Base-by-base conservation (phyloP, 1,140 invertebrate genomes). In the Caenorhabditis inopinata region DNA sequence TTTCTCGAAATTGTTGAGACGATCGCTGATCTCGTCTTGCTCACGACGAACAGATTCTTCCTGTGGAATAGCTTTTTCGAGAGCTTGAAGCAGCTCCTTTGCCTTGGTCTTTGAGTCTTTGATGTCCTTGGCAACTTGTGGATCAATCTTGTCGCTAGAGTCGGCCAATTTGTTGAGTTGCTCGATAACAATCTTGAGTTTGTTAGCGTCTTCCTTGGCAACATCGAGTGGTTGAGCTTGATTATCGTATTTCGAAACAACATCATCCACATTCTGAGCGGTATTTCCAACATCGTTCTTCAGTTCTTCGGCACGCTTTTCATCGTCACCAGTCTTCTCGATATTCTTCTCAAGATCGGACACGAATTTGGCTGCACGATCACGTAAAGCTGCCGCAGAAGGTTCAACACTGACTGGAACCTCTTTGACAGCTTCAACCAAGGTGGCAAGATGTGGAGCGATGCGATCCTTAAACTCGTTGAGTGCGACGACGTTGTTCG, bases 211-310 rank as follows among this genome's bases (percentile, higher is more conserved):
- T 2, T 18, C 32, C n/a, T 79, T 18, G 11, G 68, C 62, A n/a
- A 77, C 78, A 35, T 27, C 78, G 9, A 79, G 23, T 9, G 78
- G 78, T 27, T 74, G 73, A 23, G 29, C 6, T 42, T 42, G 38
- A 42, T 42, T 42, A 7, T 42, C 6, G 38, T 42, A 42, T 42
- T 42, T 42, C 38, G 38, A 42, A 42, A 42, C 38, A 42, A 42
- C 73, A 74, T n/a, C 16, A 9, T 74, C n/a, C 47, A 78, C 23
- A 23, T 78, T 78, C 32, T 74, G 16, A 14, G 32, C 38, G 14
- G 38, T 38, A 35, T 11, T 46, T 35, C 38, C 73, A 4, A 74
- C 27, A 18, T 74, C 27, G 12, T 46, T 74, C 73, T 74, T 74
- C 42, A 76, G 45, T 12, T 49, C 75, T 27, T 48, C 47, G 75